A percentile compares a stretch with the other conserved stretches of the same genome.
phyloP scores from a whole-genome alignment of 2,888 invertebrate genomes.

The Cryptosula pallasiana region DNA sequence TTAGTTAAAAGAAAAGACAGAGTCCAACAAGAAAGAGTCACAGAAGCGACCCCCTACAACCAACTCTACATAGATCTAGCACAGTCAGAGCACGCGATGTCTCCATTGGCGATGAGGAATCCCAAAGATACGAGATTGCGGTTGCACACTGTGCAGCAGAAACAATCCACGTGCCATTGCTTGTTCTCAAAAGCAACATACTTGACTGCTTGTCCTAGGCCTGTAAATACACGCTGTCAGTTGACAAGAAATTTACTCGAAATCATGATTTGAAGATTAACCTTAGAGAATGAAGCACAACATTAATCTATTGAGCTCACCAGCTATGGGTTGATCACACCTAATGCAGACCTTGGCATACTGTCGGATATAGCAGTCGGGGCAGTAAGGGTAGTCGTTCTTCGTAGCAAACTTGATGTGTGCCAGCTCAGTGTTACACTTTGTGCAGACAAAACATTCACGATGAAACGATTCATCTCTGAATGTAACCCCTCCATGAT shows the following conservation, averaged over 20 bases:
- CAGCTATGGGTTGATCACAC: slow-evolving; percentile 93
- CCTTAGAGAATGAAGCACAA: too few species aligned
- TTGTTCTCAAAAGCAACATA: slow-evolving; percentile 99
- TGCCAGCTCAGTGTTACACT: slow-evolving; percentile 85
- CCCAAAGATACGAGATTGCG: slow-evolving; percentile 94
- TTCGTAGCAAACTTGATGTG: slow-evolving; percentile 97
- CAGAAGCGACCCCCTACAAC: too few species aligned
- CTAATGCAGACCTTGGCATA: slow-evolving; percentile 94
- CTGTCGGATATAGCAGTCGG: slow-evolving; percentile 93
- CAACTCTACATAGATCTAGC: slow-evolving; percentile 52
- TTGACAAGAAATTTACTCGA: too few species aligned
- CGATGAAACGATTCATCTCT: slow-evolving; percentile 98
- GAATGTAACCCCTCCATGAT: slow-evolving; percentile 86
- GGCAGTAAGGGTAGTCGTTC: slow-evolving; percentile 89
- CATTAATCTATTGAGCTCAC: too few species aligned
- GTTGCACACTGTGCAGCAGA: slow-evolving; percentile 94
- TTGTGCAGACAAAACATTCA: slow-evolving; percentile 86
- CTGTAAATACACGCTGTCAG: too few species aligned
- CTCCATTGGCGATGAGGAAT: slow-evolving; percentile 95
- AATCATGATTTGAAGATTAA: too few species aligned
- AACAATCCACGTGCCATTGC: slow-evolving; percentile 98
- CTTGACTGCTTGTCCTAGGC: slow-evolving; percentile 85
- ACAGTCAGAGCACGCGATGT: slow-evolving; percentile 99
- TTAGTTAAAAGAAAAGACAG: too few species aligned
- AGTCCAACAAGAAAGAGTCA: too few species aligned